Conservation (phyloP, 2,113 vertebrate species). For the Callipepla squamata region DNA sequence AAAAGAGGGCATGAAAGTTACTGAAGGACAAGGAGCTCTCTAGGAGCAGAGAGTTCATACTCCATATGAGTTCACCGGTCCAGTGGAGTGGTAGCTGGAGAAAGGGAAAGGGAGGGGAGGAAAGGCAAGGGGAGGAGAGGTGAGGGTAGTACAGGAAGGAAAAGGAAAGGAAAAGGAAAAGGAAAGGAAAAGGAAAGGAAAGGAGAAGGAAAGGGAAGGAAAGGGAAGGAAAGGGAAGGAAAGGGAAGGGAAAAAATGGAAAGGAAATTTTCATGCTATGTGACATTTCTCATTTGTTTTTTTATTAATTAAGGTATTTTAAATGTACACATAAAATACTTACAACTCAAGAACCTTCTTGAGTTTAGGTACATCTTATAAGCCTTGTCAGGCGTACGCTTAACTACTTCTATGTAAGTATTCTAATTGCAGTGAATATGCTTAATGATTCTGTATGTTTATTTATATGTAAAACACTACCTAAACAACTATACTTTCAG, state of each 20-base stretch:
- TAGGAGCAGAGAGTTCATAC: not conserved
- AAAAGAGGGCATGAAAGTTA: not conserved
- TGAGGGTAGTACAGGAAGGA: too few relatives aligned
- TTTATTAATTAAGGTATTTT: not conserved
- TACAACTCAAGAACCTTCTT: not conserved
- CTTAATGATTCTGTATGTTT: accelerated
- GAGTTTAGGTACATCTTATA: not conserved
- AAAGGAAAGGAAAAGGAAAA: too few relatives aligned
- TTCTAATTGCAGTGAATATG: not conserved
- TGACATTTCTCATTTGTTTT: not conserved
- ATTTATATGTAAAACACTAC: not conserved
- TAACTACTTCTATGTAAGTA: not conserved
- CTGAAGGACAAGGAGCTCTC: not conserved
- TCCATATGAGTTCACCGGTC: not conserved
- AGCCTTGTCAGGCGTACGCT: not conserved
- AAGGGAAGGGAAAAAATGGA: not conserved
- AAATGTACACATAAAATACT: not conserved
- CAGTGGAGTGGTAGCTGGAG: not conserved
- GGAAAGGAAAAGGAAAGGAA: too few relatives aligned
- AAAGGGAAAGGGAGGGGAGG: not conserved
- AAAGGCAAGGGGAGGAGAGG: too few relatives aligned
- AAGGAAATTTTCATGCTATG: not conserved
- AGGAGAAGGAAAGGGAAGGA: too few relatives aligned
- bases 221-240: too few relatives aligned
- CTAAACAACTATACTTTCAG: not conserved